Conservation (phyloP, 2,797 vertebrate species). For the Catamblyrhynchus diadema region DNA sequence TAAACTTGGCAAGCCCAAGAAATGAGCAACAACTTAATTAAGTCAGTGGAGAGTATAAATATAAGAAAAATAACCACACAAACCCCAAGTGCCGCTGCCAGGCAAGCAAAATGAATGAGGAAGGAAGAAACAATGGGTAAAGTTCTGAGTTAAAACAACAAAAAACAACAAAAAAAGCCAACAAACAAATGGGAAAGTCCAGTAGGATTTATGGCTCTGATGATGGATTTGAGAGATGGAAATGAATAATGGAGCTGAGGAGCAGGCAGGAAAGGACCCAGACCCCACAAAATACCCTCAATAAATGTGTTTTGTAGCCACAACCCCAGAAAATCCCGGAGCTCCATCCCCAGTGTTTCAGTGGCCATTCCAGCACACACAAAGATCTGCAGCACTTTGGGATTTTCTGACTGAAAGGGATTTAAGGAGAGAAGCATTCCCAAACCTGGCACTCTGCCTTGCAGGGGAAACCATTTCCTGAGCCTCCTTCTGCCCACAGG, state of each 20-base stretch:
- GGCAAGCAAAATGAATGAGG: not conserved
- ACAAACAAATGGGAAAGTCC: not conserved
- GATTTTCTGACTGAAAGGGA: not conserved
- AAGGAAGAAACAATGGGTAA: slow-evolving; percentile 2
- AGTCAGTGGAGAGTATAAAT: slow-evolving; percentile 47
- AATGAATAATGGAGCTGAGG: not conserved
- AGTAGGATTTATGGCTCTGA: not conserved
- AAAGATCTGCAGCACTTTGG: not conserved
- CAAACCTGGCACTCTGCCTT: not conserved
- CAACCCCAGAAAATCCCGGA: not conserved
- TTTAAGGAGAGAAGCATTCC: not conserved
- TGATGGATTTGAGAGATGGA: not conserved
- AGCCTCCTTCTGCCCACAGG: not conserved
- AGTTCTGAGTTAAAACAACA: not conserved
- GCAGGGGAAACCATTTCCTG: not conserved
- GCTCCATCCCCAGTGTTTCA: not conserved
- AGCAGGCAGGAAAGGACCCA: not conserved
- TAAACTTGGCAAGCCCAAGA: slow-evolving; percentile 17
- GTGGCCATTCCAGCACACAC: not conserved
- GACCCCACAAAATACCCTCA: rapidly evolving
- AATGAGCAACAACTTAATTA: slow-evolving; percentile 56
- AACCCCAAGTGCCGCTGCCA: slow-evolving; percentile 13
- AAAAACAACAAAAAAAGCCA: not conserved
- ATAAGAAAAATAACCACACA: slow-evolving; percentile 40
- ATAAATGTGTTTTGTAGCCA: not conserved